Base-by-base conservation (phyloP, 2,113 vertebrate species). In the Sylvietta virens region DNA sequence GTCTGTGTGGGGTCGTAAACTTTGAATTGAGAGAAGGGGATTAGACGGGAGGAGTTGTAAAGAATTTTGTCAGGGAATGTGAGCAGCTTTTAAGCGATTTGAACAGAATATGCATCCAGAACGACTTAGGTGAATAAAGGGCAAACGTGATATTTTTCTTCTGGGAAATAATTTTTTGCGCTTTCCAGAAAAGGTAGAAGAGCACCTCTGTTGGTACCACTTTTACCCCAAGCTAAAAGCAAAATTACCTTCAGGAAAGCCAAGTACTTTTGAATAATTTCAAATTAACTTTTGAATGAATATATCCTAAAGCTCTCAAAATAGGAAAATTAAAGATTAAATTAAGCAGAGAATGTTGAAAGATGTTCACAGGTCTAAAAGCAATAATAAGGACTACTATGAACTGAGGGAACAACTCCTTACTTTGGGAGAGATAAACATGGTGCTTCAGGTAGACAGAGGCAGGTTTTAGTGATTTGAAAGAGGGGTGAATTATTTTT, bases 1-100 rank as follows among this genome's bases (percentile, higher is more conserved):
- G 2, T 37, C 11, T 73, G 2, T 12, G 5, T 37, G 12, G 2
- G 9, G 4, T 64, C 0, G 0, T 60, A 72, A 90, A 39, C 5
- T 30, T 66, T 50, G 35, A 28, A 10, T 37, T 54, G 15, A 31
- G 5, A 58, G 22, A 70, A 74, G 2, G 10, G 6, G 2, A 11
- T 82, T 76, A 24, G 11, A 28, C 3, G 6, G 3, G 10, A 40
- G 79, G 15, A 14, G 11, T 11, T 56, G 14, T 27, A 81, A 77
- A 45, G 31, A 39, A 39, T 57, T 70, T 84, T 73, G 4, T n/a
- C n/a, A 73, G n/a, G 7, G 21, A 84, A 47, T 30, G 6, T 39
- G 24, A 86, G 11, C 78, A 69, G 16, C 1, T 62, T 71, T 23
- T 23, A 42, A 31, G 15, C 3, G 0, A 50, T 13, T 27, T 58